Percentiles rank a stretch among this genome's conserved stretches.
phyloP scores from a whole-genome alignment of 1,140 invertebrate genomes.

The Magallana gigas region DNA sequence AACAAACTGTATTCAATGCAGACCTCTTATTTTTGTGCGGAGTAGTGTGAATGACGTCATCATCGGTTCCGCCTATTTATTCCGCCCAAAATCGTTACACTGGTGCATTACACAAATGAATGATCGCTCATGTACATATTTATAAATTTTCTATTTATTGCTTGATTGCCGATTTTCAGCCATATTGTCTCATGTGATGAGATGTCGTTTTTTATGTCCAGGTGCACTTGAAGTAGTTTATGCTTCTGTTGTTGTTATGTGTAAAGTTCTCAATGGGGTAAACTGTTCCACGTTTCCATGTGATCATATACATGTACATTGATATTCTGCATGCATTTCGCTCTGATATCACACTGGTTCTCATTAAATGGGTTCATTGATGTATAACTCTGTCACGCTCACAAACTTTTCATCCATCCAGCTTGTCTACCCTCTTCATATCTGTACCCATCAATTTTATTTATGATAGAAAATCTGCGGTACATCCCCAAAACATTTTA shows the following conservation, averaged over 20 bases:
- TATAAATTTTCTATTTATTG: conserved; percentile 5
- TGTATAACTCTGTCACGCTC: background rate
- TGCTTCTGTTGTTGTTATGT: conserved; percentile 1
- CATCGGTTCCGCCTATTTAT: background rate
- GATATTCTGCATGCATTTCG: background rate
- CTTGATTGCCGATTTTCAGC: background rate
- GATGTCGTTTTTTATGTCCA: background rate
- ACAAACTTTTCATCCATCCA: background rate
- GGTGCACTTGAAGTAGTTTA: background rate
- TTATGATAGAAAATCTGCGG: no score
- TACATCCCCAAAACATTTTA: no score
- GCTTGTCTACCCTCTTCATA: background rate
- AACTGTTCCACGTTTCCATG: background rate
- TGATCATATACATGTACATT: background rate
- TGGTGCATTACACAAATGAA: conserved; percentile 11
- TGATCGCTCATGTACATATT: conserved; percentile 1
- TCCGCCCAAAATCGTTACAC: conserved; percentile 28
- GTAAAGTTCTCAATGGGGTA: background rate
- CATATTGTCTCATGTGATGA: conserved; percentile 27
- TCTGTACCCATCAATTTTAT: no score
- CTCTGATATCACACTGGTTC: background rate
- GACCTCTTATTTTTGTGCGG: conserved; percentile 68
- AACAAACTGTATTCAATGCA: conserved; percentile 97
- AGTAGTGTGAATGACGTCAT: background rate
- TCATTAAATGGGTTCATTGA: conserved; percentile 24